Base-by-base conservation (phyloP, 2,113 vertebrate species). In the Microcebus griseorufus region DNA sequence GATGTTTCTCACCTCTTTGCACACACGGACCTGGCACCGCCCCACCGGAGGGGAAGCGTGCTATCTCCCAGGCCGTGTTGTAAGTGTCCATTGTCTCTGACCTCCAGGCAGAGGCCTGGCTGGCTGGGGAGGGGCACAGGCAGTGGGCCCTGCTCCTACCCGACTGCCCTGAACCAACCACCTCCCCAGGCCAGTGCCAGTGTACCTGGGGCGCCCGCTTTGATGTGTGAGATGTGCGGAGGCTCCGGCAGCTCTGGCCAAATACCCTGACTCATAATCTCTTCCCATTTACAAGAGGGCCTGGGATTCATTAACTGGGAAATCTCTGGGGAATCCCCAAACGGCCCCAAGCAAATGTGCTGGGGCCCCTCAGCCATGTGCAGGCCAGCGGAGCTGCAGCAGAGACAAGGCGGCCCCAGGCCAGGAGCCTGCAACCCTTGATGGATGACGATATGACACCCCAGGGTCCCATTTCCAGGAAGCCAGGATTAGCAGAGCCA, bases 301-400 rank as follows among this genome's bases (percentile, higher is more conserved):
- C 97, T 96, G 79, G 65, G 85, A 98, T 98, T 98, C 97, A 98
- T 98, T 88, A 98, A 98, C 97, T 96, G 89, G 97, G 94, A 98
- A 97, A 97, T 72, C 62, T 95, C 83, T 73, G 93, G 95, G 95
- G 81, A 97, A 72, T 73, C 72, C 27, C 45, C 11, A 89, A 80
- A 48, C 65, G 89, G 93, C 91, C 91, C 92, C 45, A 16, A 51
- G 96, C 97, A 94, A 97, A 95, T 91, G 92, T 95, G 37, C 34
- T 8, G 53, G 96, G 97, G 93, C 93, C 92, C 96, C 93, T 94
- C 91, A 23, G 79, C 84, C 96, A 91, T 96, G 97, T 85, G 2
- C 70, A 78, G 8, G 51, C n/a, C n/a, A n/a, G n/a, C n/a, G 78
- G 93, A 97, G 93, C 94, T n/a, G n/a, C 65, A 9, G 39, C 39